Evolutionary conservation across 1,140 invertebrate genomes (phyloP), one percentile per base, ranked within the genome.

Genomic region (Onthophagus taurus): DNA sequence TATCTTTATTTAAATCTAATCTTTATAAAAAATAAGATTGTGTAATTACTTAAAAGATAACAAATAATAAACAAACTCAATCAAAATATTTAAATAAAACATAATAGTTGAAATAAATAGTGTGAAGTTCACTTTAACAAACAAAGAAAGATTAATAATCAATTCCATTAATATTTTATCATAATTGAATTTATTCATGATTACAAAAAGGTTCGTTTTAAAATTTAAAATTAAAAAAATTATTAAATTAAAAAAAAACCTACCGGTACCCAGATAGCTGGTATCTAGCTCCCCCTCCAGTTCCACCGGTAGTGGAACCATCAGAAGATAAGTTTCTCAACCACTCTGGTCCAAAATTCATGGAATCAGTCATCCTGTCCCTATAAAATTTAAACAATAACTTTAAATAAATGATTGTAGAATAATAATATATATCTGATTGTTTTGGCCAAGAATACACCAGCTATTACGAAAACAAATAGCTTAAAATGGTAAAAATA

Each of bases 291-390:
- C 59, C 58, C 42, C 54, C 47, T 17, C 50, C 50, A 44, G 54
- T 53, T 35, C 55, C 54, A 55, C 49, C 47, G 49, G 59, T 66
- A 33, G 61, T 63, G 43, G 60, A 64, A 38, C 70, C 70, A 52
- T 69, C 68, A 29, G 59, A 59, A 45, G 76, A 76, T 59, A 78
- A 66, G 61, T 80, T 80, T 52, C 78, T 75, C 57, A 81, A 72
- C 78, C 79, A 81, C 65, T 80, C 78, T 55, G 79, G 79, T 65
- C 79, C 79, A 69, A 81, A 81, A 69, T 80, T 81, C 73, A 81
- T 75, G 43, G 77, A 78, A 67, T 81, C 77, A 52, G 76, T 78
- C 77, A 79, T 78, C 60, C 61, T 67, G 34, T 23, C 44, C 9
- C 14, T 23, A 48, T 31, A 46, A 41, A 46, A 18, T 37, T 13